These are phyloP conservation scores for Solea senegalensis DNA, from an alignment of 2,113 vertebrate genomes.

Conservation along the genomic window DNA sequence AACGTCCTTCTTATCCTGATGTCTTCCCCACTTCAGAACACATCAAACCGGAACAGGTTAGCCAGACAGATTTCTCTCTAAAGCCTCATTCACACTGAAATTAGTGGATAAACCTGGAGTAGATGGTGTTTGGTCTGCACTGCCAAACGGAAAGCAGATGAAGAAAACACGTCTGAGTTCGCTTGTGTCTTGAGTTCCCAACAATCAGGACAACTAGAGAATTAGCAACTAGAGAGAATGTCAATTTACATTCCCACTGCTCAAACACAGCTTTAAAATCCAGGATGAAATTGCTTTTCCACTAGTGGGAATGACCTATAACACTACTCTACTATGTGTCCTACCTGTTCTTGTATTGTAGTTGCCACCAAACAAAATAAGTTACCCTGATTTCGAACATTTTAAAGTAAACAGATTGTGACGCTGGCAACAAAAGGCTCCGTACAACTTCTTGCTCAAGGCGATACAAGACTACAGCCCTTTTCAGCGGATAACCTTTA, in stretches of 20 bases:
- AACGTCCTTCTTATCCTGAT: constrained; percentile 96
- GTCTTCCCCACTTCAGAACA: constrained; percentile 95
- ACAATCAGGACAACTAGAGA: too few relatives aligned
- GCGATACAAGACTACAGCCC: constrained; percentile 78
- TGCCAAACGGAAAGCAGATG: too few relatives aligned
- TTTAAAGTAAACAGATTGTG: constrained; percentile 63
- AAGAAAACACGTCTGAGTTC: too few relatives aligned
- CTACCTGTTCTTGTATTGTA: neutral
- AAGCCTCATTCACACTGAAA: too few relatives aligned
- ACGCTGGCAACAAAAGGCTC: constrained; percentile 81
- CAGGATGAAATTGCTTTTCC: too few relatives aligned
- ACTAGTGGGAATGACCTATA: too few relatives aligned
- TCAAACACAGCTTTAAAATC: neutral
- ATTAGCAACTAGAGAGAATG: too few relatives aligned
- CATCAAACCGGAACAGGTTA: constrained; percentile 97
- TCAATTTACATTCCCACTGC: too few relatives aligned
- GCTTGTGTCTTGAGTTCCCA: too few relatives aligned
- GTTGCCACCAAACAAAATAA: neutral
- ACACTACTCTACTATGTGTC: neutral
- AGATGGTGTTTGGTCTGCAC: too few relatives aligned
- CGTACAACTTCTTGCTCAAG: constrained; percentile 70
- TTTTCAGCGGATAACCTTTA: constrained; percentile 99
- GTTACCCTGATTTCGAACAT: constrained; percentile 14
- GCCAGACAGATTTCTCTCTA: constrained; percentile 31
- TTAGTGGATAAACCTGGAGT: too few relatives aligned